A percentile compares a stretch with the other conserved stretches of the same genome.
These are phyloP conservation scores for Ridgeia piscesae DNA, from an alignment of 1,140 invertebrate species.

Conservation along the genomic window DNA sequence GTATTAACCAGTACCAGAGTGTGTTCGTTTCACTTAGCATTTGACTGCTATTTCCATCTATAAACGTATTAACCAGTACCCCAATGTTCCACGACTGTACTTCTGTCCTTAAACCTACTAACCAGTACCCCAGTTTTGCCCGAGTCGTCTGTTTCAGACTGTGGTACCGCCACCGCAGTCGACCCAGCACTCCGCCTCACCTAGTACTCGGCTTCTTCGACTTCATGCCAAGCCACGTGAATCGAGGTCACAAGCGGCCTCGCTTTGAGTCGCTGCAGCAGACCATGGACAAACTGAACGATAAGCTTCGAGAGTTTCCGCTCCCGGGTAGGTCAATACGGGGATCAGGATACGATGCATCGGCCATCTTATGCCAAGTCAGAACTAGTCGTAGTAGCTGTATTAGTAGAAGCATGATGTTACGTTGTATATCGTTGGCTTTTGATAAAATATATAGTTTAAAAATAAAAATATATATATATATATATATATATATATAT, in stretches of 20 bases:
- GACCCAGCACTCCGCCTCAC: neutral
- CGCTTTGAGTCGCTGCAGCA: slow-evolving; percentile 13
- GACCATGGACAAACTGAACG: slow-evolving; percentile 19
- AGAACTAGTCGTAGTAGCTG: no score
- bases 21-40: no score
- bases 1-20: no score
- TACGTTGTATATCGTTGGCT: no score
- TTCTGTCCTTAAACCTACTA: neutral
- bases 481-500: no score
- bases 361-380: no score
- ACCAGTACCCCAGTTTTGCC: neutral
- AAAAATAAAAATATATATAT: no score
- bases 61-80: neutral
- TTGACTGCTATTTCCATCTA: no score
- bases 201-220: slow-evolving; percentile 15
- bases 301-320: slow-evolving; percentile 4
- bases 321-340: neutral
- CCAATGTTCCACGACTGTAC: neutral
- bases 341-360: no score
- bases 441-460: no score
- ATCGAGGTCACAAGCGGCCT: slow-evolving; percentile 17
- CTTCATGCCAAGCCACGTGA: slow-evolving; percentile 14
- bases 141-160: neutral
- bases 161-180: slow-evolving; percentile 12
- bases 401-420: no score